Percentiles rank a stretch among this genome's conserved stretches.
Conservation (phyloP, 2,888 invertebrate species). For the Isotomurus palustris region DNA sequence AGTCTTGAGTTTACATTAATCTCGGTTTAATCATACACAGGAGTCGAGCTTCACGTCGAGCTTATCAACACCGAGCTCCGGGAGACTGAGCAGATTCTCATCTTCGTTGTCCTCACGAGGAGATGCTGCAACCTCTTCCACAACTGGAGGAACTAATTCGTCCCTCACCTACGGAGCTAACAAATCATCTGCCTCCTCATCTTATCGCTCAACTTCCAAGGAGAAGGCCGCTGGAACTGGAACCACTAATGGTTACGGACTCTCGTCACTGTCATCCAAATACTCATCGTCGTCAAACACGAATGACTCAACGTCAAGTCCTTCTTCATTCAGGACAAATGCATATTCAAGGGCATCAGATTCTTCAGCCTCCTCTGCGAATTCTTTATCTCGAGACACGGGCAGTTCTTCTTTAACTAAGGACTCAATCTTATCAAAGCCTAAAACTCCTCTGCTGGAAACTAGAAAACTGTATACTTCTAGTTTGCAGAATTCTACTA, state of each 20-base stretch:
- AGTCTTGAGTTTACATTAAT: too few species aligned
- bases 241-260: constrained; percentile 8
- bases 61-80: constrained; percentile 1
- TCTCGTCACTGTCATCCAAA: constrained; percentile 15
- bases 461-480: too few species aligned
- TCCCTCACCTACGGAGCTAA: constrained; percentile 9
- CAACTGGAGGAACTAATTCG: constrained; percentile 3
- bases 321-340: neutral
- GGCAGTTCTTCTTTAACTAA: too few species aligned
- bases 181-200: constrained; percentile 4
- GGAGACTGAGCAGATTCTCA: constrained; percentile 27
- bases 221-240: constrained; percentile 12
- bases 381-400: constrained; percentile 8
- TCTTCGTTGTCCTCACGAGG: constrained; percentile 22
- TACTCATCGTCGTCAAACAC: constrained; percentile 7
- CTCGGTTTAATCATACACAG: constrained; percentile 17
- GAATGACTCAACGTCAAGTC: neutral
- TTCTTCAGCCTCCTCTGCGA: neutral
- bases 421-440: too few species aligned
- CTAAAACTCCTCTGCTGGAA: too few species aligned
- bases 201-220: constrained; percentile 9
- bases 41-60: constrained; percentile 30
- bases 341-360: neutral
- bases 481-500: too few species aligned
- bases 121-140: constrained; percentile 11